These are phyloP conservation scores for Synanthedon andrenaeformis DNA, from an alignment of 2,888 invertebrate genomes.

Conservation along the genomic window DNA sequence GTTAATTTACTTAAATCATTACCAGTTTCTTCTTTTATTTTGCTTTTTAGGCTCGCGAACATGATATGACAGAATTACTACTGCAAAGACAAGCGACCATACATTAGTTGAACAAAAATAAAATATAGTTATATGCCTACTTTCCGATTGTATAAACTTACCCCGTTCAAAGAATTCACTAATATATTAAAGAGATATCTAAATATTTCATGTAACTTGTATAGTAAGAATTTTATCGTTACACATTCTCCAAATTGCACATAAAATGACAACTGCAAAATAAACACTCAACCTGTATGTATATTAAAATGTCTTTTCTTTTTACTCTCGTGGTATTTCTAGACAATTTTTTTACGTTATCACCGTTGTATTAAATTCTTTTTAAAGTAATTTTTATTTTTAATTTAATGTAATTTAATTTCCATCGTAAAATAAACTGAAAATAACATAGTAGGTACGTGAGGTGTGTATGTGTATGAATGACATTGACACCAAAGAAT, in stretches of 20 bases:
- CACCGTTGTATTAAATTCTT: no score
- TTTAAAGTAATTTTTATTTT: no score
- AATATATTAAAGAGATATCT: not conserved
- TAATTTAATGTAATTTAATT: no score
- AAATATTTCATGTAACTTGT: not conserved
- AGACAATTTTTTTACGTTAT: no score
- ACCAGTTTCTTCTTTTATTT: constrained; percentile 90
- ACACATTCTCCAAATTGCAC: not conserved
- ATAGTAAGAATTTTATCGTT: not conserved
- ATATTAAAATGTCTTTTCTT: no score
- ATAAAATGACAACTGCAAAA: constrained; percentile 38
- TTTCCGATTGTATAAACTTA: not conserved
- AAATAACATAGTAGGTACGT: no score
- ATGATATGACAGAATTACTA: constrained; percentile 42
- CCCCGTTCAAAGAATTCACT: constrained; percentile 6
- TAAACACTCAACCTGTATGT: no score
- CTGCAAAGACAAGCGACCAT: not conserved
- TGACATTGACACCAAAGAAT: no score
- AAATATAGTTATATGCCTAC: not conserved
- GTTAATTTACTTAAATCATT: constrained; percentile 76
- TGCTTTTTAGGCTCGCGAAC: constrained; percentile 90
- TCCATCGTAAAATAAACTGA: no score
- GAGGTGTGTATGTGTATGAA: no score
- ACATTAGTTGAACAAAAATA: not conserved
- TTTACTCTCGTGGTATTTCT: no score